Base-by-base conservation (phyloP, 1,140 invertebrate genomes). In the Papilio polytes region DNA sequence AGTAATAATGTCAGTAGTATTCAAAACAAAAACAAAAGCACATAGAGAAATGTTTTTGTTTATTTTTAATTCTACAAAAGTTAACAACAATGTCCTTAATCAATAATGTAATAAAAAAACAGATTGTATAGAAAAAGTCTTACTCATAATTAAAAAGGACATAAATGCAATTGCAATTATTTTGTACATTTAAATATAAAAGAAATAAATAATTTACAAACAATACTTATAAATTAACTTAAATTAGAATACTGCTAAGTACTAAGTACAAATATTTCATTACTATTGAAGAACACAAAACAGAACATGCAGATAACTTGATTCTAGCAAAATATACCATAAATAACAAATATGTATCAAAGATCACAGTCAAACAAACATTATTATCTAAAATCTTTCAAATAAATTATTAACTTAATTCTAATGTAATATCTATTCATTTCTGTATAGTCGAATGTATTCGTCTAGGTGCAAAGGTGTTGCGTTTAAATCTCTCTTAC, bases 401-500 rank as follows among this genome's bases (percentile, higher is more conserved):
- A 80, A 74, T 80, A 80, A 83, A 83, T 83, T 59, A 53, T 31
- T 51, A 78, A 83, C 10, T 80, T 74, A 36, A 41, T 31, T 7
- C 36, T 8, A 51, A 31, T 51, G 44, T 78, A 46, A 63, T 9
- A n/a, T 78, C 82, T 83, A 83, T 78, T 80, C 79, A 13, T 83
- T 73, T 53, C 73, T 80, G 12, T 74, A 31, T 20, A 63, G 4
- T 22, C 53, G 56, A 44, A 78, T 78, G 41, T 78, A 78, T n/a
- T 84, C 83, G 18, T 87, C 81, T 77, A 89, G 73, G 80, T 84
- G 78, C 26, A 80, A 56, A 53, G 83, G 59, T 56, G 83, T 70
- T 80, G 78, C 63, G 15, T 81, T 80, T 12, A 90, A 63, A 59
- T 91, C 89, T 85, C 96, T 88, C 80, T 95, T 89, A 83, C 95